Percentiles rank a stretch among this genome's conserved stretches.
Conservation (phyloP, 2,113 vertebrate genomes). For the Salvator merianae region DNA sequence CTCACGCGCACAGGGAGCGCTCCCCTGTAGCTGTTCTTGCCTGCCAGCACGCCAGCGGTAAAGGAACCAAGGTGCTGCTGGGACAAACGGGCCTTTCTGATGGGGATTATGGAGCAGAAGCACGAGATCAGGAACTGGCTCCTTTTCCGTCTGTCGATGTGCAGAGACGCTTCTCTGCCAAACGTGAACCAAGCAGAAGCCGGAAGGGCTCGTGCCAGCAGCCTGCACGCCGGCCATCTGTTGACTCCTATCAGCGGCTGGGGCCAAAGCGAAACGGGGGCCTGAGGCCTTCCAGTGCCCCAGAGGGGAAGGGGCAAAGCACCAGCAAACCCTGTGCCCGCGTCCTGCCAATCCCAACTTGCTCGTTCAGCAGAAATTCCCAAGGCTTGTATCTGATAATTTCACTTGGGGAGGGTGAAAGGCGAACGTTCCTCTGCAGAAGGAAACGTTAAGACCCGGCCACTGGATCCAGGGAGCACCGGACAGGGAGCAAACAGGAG, state of each 20-base stretch:
- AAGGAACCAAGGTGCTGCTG: neutral
- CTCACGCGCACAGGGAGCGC: conserved; percentile 20
- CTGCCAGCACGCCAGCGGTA: rapidly evolving
- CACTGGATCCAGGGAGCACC: neutral
- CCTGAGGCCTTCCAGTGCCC: too few relatives aligned
- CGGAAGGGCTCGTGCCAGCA: conserved; percentile 43
- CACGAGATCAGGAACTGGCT: conserved; percentile 14
- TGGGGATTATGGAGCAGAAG: neutral
- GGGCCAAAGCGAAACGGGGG: too few relatives aligned
- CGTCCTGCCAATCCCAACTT: too few relatives aligned
- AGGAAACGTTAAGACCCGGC: neutral
- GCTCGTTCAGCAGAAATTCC: too few relatives aligned
- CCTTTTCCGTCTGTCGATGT: too few relatives aligned
- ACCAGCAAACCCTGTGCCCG: too few relatives aligned
- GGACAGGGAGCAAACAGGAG: neutral
- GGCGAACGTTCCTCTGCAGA: neutral
- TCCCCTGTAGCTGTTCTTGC: rapidly evolving
- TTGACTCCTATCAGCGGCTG: too few relatives aligned
- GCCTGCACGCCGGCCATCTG: neutral
- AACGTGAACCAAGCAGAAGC: conserved; percentile 33
- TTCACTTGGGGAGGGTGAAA: neutral
- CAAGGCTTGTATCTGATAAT: too few relatives aligned
- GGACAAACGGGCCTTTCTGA: neutral
- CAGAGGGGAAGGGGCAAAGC: neutral
- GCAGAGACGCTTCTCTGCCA: neutral